Percentiles rank a stretch among this genome's conserved stretches.
These are phyloP conservation scores for Grantiella picta DNA, from an alignment of 2,113 vertebrate genomes.

Conservation along the genomic window DNA sequence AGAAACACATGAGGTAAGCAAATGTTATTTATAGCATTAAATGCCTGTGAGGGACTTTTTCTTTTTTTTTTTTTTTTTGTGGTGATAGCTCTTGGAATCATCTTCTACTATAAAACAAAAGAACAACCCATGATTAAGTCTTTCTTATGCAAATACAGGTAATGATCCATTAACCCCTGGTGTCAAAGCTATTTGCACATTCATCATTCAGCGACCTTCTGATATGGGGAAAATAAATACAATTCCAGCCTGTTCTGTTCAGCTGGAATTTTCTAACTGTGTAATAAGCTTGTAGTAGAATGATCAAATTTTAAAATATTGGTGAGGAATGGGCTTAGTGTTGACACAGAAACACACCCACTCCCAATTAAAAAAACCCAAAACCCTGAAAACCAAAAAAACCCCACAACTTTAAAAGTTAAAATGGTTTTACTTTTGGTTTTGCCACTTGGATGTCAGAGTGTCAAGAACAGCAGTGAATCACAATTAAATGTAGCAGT, in stretches of 20 bases:
- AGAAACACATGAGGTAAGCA: background rate
- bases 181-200: background rate
- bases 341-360: background rate
- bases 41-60: background rate
- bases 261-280: background rate
- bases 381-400: background rate
- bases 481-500: background rate
- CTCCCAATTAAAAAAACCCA: background rate
- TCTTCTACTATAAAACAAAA: background rate
- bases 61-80: background rate
- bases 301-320: background rate
- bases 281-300: background rate
- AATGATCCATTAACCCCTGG: background rate
- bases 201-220: background rate
- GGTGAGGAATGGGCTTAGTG: background rate
- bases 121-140: background rate
- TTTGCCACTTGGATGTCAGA: background rate
- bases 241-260: background rate
- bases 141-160: background rate
- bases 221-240: background rate
- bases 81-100: background rate
- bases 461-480: background rate
- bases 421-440: background rate
- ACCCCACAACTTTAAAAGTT: background rate
- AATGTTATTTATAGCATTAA: constrained; percentile 1